A percentile compares a stretch with the other conserved stretches of the same genome.
Conservation (phyloP, 2,113 vertebrate species). For the Ursus arctos region DNA sequence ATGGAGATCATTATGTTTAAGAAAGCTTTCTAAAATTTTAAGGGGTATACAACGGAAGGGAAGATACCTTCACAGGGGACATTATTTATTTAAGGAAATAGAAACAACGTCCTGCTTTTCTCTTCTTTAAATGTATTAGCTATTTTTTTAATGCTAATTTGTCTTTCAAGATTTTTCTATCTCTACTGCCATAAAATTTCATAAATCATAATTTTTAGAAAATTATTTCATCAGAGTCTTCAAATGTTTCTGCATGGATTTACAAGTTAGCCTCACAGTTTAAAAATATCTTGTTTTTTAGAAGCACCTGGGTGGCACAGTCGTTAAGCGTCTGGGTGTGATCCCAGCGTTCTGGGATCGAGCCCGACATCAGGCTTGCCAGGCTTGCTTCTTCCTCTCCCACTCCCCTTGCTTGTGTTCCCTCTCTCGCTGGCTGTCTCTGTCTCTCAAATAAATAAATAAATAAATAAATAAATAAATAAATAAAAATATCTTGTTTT, state of each 20-base stretch:
- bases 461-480: too few species aligned
- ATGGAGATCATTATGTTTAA: background rate
- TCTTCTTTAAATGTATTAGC: background rate
- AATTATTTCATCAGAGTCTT: background rate
- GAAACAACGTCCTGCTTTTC: background rate
- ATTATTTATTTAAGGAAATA: background rate
- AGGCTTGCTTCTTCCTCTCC: too few species aligned
- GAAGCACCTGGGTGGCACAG: too few species aligned
- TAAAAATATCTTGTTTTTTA: background rate
- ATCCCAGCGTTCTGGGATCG: too few species aligned
- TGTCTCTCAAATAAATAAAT: too few species aligned
- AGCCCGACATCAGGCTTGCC: too few species aligned
- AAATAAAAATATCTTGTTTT: too few species aligned
- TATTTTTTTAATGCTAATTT: background rate
- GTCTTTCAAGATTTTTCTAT: background rate
- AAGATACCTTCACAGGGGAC: background rate
- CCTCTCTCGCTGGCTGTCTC: too few species aligned
- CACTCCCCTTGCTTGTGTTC: too few species aligned
- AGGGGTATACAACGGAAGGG: background rate
- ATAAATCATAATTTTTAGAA: background rate
- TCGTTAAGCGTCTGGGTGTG: too few species aligned
- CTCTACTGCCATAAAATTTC: background rate
- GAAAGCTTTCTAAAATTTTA: background rate
- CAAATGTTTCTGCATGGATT: background rate
- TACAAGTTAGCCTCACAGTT: background rate